Conservation (phyloP, 2,113 vertebrate genomes). For the Cephalophus harveyi region DNA sequence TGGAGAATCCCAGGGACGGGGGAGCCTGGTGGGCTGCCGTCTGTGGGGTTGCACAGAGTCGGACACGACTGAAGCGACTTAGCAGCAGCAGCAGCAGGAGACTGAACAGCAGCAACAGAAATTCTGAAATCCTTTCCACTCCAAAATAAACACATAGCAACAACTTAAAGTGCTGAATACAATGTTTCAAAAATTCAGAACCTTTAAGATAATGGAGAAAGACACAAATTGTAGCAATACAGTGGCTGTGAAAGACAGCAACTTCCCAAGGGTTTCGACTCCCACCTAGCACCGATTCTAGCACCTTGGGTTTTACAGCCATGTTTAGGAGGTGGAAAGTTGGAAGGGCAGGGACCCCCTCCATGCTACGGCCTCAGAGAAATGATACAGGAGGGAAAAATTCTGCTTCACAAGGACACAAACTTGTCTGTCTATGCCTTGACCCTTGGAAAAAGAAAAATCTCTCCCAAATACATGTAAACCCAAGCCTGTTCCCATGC, state of each 20-base stretch:
- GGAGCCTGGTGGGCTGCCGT: no score
- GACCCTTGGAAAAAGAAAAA: not conserved
- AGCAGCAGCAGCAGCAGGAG: no score
- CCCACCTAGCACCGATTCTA: not conserved
- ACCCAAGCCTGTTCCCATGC: not conserved
- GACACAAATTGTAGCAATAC: not conserved
- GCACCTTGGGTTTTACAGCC: not conserved
- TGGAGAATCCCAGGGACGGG: no score
- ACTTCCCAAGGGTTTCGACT: not conserved
- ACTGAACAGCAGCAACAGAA: not conserved
- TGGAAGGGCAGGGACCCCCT: not conserved
- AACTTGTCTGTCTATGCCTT: not conserved
- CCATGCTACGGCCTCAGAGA: not conserved
- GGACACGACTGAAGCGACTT: not conserved
- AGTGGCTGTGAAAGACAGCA: not conserved
- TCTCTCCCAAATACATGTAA: not conserved
- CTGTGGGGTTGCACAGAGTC: not conserved
- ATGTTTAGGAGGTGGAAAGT: not conserved
- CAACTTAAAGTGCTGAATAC: not conserved
- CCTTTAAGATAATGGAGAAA: not conserved
- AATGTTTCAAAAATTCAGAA: not conserved
- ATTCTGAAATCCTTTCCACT: not conserved
- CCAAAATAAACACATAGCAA: not conserved
- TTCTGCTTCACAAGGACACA: not conserved
- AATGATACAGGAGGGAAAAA: not conserved